A percentile compares a stretch with the other conserved stretches of the same genome.
phyloP scores from a whole-genome alignment of 2,888 invertebrate species.

The Elegia similella region DNA sequence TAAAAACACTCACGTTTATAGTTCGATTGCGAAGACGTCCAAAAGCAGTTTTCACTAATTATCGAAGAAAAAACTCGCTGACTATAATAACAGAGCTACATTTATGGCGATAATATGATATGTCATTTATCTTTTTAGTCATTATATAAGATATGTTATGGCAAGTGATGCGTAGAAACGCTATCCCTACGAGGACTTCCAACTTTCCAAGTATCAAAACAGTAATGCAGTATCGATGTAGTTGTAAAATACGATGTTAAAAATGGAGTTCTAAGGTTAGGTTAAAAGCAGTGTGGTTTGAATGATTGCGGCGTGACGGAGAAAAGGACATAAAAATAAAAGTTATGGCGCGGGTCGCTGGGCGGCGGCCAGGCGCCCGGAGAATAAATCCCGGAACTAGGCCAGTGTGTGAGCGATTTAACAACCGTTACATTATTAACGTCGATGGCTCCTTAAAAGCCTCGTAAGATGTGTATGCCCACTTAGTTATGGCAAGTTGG shows the following conservation, averaged over 20 bases:
- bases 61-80: too few relatives aligned
- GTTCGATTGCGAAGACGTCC: too few relatives aligned
- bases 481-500: neutral
- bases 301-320: neutral
- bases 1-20: too few relatives aligned
- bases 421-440: slow-evolving; percentile 9
- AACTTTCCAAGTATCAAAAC: too few relatives aligned
- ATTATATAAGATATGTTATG: too few relatives aligned
- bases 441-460: slow-evolving; percentile 7
- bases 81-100: too few relatives aligned
- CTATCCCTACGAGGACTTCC: too few relatives aligned
- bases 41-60: too few relatives aligned
- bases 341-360: neutral
- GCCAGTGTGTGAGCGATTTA: slow-evolving; percentile 8
- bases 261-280: neutral
- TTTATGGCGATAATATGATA: too few relatives aligned
- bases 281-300: neutral
- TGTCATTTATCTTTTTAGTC: too few relatives aligned
- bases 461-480: neutral
- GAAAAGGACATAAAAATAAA: slow-evolving; percentile 4
- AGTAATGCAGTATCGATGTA: neutral
- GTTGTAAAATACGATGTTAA: neutral
- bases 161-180: too few relatives aligned
- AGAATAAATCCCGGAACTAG: neutral
- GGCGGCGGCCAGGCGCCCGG: neutral